Conservation (phyloP, 1,140 invertebrate species). For the Goniozus legneri region DNA sequence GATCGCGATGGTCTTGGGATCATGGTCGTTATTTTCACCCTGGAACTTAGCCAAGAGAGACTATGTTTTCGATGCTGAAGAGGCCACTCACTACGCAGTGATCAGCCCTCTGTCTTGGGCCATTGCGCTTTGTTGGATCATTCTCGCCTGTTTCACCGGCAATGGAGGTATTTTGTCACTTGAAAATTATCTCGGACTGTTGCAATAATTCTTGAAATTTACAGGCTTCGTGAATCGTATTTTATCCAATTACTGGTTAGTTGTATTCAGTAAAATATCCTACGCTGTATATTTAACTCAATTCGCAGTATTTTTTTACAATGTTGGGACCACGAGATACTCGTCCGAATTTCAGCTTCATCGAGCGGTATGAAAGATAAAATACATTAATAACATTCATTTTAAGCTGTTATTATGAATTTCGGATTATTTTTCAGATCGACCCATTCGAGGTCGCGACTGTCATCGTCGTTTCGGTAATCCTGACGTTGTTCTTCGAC, state of each 20-base stretch:
- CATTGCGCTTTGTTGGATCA: conserved; percentile 61
- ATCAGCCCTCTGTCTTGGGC: conserved; percentile 63
- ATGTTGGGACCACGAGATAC: conserved; percentile 57
- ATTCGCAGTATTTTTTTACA: conserved; percentile 65
- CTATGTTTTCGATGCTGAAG: conserved; percentile 60
- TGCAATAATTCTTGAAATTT: conserved; percentile 20
- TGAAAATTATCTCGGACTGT: conserved; percentile 6
- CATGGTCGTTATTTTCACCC: conserved; percentile 61
- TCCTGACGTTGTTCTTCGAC: conserved; percentile 55
- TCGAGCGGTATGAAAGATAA: conserved; percentile 53
- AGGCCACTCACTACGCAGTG: conserved; percentile 64
- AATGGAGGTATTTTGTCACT: conserved; percentile 53
- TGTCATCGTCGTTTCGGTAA: conserved; percentile 40
- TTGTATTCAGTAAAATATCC: conserved; percentile 67
- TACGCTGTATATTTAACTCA: conserved; percentile 75
- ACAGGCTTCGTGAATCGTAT: conserved; percentile 62
- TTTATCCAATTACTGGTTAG: conserved; percentile 63
- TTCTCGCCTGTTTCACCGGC: conserved; percentile 62
- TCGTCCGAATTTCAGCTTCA: conserved; percentile 56
- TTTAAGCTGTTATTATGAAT: neutral
- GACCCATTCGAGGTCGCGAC: conserved; percentile 38
- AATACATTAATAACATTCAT: neutral
- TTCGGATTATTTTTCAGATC: conserved; percentile 37
- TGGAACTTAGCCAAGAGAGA: conserved; percentile 56
- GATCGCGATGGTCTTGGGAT: conserved; percentile 50